phyloP scores from a whole-genome alignment of 2,797 vertebrate genomes.

The Bucorvus abyssinicus region DNA sequence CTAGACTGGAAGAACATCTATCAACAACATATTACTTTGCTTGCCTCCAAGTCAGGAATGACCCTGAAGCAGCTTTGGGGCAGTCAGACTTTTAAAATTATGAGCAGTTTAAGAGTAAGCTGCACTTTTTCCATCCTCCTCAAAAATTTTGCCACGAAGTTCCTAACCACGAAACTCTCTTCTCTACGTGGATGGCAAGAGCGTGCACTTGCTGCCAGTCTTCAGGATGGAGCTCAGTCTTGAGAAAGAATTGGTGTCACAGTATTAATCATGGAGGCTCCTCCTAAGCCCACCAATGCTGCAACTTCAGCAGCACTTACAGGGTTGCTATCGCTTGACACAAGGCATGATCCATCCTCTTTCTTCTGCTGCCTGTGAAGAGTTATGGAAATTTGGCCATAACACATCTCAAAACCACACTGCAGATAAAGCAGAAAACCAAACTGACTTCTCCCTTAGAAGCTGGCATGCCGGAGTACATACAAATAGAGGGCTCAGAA shows the following conservation, averaged over 20 bases:
- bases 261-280: background rate
- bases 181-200: too few species aligned
- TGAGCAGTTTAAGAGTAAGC: background rate
- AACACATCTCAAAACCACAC: background rate
- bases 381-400: accelerated
- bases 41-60: background rate
- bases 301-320: background rate
- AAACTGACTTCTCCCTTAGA: background rate
- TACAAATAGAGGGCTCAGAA: background rate
- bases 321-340: background rate
- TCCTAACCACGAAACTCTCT: background rate
- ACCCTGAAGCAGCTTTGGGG: background rate
- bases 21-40: background rate
- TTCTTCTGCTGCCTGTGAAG: background rate
- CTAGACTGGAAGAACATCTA: background rate
- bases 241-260: too few species aligned
- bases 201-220: accelerated
- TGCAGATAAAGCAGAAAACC: background rate
- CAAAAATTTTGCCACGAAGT: background rate
- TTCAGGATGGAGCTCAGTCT: background rate
- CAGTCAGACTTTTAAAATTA: background rate
- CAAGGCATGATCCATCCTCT: background rate
- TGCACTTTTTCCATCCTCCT: background rate
- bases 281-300: accelerated
- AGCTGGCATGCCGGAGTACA: background rate